Evolutionary conservation across 2,888 invertebrate genomes (phyloP).

Genomic region (Crematogaster levior): DNA sequence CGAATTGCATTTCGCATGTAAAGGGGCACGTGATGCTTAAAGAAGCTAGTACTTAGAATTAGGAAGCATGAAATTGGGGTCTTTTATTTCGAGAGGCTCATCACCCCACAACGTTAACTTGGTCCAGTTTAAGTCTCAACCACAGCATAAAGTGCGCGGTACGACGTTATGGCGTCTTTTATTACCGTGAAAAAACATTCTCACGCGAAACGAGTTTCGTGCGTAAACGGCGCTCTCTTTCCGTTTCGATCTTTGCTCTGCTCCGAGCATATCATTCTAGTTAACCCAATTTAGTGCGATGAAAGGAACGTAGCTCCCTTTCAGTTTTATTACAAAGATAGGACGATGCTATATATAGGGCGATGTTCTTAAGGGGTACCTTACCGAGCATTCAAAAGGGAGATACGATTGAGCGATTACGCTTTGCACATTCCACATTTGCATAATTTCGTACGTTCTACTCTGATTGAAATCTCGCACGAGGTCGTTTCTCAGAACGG

Average conservation of each 20-base stretch:
- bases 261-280: conserved; percentile 47
- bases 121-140: conserved; percentile 65
- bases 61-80: conserved; percentile 30
- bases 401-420: conserved; percentile 3
- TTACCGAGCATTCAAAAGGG: background rate
- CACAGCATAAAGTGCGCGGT: conserved; percentile 63
- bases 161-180: conserved; percentile 71
- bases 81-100: conserved; percentile 12
- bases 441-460: conserved; percentile 27
- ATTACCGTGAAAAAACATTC: conserved; percentile 70
- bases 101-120: conserved; percentile 57
- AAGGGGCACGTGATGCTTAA: background rate
- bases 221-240: conserved; percentile 49
- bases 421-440: background rate
- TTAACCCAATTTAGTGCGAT: conserved; percentile 66
- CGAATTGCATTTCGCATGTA: background rate
- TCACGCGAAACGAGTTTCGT: conserved; percentile 67
- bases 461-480: conserved; percentile 39
- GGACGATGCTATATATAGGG: background rate
- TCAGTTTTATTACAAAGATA: conserved; percentile 9
- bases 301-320: conserved; percentile 34
- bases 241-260: conserved; percentile 33
- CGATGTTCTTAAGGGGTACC: background rate
- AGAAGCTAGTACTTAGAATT: background rate
- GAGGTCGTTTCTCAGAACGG: conserved; percentile 28